These are phyloP conservation scores for Stramonita haemastoma DNA, from an alignment of 2,888 invertebrate genomes.

Conservation along the genomic window DNA sequence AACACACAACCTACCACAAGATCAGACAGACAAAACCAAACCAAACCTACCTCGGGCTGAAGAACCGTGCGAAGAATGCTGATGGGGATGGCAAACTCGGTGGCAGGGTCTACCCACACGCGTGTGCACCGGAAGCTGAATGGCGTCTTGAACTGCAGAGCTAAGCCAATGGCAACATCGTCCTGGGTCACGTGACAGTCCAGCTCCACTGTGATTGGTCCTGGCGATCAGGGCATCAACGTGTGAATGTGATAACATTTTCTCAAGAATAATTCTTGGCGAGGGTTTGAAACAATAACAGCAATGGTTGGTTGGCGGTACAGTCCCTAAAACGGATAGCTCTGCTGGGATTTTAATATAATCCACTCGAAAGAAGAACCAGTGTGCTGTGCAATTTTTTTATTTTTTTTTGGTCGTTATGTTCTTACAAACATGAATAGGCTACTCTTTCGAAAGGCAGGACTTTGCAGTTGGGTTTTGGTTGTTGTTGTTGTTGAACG, in stretches of 20 bases:
- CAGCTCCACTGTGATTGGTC: conserved; percentile 63
- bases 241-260: background rate
- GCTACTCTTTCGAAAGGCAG: no score
- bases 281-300: background rate
- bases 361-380: no score
- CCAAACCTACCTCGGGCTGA: conserved; percentile 56
- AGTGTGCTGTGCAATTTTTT: no score
- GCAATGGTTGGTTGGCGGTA: no score
- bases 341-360: no score
- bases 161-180: conserved; percentile 72
- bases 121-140: conserved; percentile 67
- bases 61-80: conserved; percentile 57
- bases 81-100: conserved; percentile 62
- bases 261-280: no score
- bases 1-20: no score
- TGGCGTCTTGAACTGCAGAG: conserved; percentile 66
- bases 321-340: no score
- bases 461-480: no score
- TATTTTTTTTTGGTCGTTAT: no score
- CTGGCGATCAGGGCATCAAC: conserved; percentile 47
- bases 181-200: conserved; percentile 70
- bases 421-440: no score
- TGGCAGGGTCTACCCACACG: conserved; percentile 68
- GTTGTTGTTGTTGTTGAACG: no score
- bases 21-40: background rate